Percentiles rank a stretch among this genome's conserved stretches.
Evolutionary conservation across 2,888 invertebrate species (phyloP).

Genomic region (Stenodera caucasica): DNA sequence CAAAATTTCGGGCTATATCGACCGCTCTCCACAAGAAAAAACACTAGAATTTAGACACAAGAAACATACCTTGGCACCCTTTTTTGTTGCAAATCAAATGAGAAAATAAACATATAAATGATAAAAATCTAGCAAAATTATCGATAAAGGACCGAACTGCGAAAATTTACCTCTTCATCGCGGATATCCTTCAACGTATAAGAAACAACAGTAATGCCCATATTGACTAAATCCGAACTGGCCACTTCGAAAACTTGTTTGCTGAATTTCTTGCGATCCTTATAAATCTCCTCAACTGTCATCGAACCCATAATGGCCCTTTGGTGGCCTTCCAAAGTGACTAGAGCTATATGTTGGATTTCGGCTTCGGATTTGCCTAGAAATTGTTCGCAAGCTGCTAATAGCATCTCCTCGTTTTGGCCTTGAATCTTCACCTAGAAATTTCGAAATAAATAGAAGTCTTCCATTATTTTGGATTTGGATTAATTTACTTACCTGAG

Average conservation of each 20-base stretch:
- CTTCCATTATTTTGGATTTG: no score
- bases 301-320: constrained; percentile 95
- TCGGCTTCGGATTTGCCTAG: constrained; percentile 85
- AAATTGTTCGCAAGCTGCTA: constrained; percentile 93
- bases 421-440: constrained; percentile 83
- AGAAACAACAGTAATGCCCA: constrained; percentile 95
- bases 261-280: constrained; percentile 94
- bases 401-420: constrained; percentile 85
- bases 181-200: constrained; percentile 93
- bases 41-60: constrained; percentile 35
- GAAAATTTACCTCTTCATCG: constrained; percentile 82
- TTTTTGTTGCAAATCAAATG: constrained; percentile 53
- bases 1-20: background rate
- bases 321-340: constrained; percentile 89
- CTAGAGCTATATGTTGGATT: constrained; percentile 88
- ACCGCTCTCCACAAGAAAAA: constrained; percentile 21
- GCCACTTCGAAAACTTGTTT: constrained; percentile 94
- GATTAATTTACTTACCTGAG: constrained; percentile 87
- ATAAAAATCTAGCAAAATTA: constrained; percentile 18
- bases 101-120: constrained; percentile 33
- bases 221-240: constrained; percentile 91
- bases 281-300: constrained; percentile 96
- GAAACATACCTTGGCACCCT: constrained; percentile 68
- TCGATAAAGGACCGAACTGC: constrained; percentile 2
- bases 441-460: no score